Conservation (phyloP, 2,888 invertebrate genomes). For the Girardia tigrina region DNA sequence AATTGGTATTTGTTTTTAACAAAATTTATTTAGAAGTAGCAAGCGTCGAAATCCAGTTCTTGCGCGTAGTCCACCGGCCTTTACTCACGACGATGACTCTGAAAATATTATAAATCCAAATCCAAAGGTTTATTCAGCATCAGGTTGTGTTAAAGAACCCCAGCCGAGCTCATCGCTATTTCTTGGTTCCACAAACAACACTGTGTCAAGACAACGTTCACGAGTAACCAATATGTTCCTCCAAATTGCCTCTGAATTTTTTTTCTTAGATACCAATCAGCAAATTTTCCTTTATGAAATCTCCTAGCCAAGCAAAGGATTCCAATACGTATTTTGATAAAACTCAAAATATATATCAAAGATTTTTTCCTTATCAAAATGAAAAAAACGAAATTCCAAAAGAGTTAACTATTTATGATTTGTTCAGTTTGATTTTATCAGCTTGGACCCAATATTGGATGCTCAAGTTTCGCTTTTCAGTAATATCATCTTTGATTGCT, state of each 20-base stretch:
- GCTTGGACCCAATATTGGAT: conserved; percentile 23
- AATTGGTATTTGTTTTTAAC: too few species aligned
- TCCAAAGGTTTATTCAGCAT: neutral
- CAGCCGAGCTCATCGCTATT: neutral
- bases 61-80: conserved; percentile 5
- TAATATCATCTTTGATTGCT: conserved; percentile 19
- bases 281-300: neutral
- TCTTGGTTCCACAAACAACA: neutral
- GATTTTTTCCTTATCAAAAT: neutral
- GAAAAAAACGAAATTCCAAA: conserved; percentile 3
- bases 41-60: neutral
- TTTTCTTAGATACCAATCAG: neutral
- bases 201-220: conserved; percentile 5
- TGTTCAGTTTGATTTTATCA: conserved; percentile 13
- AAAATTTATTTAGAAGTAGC: neutral
- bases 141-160: neutral
- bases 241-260: neutral
- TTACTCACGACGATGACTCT: conserved; percentile 1
- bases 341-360: neutral
- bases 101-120: conserved; percentile 5
- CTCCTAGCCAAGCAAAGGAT: neutral
- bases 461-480: conserved; percentile 20
- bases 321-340: neutral
- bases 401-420: conserved; percentile 14
- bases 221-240: neutral